A percentile compares a stretch with the other conserved stretches of the same genome.
These are phyloP conservation scores for Macrocentrus cingulum DNA, from an alignment of 1,140 invertebrate species.

Conservation along the genomic window DNA sequence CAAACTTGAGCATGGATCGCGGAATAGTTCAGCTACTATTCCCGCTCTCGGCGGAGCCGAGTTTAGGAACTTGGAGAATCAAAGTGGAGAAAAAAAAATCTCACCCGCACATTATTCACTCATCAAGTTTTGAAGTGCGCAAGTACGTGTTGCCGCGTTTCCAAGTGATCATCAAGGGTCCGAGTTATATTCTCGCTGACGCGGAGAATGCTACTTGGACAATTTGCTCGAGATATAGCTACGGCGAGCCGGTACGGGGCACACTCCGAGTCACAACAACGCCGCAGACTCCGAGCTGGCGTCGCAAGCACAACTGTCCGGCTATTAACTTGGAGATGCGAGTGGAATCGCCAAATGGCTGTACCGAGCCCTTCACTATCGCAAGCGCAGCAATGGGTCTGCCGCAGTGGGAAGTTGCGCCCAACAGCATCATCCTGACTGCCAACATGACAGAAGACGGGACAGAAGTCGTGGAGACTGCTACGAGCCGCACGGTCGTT, in stretches of 20 bases:
- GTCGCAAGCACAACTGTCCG: slow-evolving; percentile 48
- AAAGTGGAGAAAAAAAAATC: slow-evolving; percentile 54
- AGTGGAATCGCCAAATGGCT: slow-evolving; percentile 53
- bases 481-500: slow-evolving; percentile 61
- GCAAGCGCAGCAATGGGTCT: slow-evolving; percentile 50
- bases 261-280: slow-evolving; percentile 54
- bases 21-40: slow-evolving; percentile 63
- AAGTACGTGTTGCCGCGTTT: slow-evolving; percentile 70
- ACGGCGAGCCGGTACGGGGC: slow-evolving; percentile 73
- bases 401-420: slow-evolving; percentile 57
- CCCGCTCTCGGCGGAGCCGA: slow-evolving; percentile 60
- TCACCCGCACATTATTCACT: slow-evolving; percentile 46
- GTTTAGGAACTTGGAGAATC: slow-evolving; percentile 62
- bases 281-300: slow-evolving; percentile 50
- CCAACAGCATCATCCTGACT: slow-evolving; percentile 56
- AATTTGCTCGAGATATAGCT: slow-evolving; percentile 71
- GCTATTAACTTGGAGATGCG: slow-evolving; percentile 52
- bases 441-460: slow-evolving; percentile 67
- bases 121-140: slow-evolving; percentile 62
- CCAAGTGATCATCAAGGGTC: slow-evolving; percentile 65
- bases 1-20: slow-evolving; percentile 56
- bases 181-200: slow-evolving; percentile 62
- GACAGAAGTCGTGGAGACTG: slow-evolving; percentile 65
- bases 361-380: slow-evolving; percentile 53
- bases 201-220: slow-evolving; percentile 59